These are phyloP conservation scores for Prunella strophiata DNA, from an alignment of 2,797 vertebrate genomes.

Conservation along the genomic window DNA sequence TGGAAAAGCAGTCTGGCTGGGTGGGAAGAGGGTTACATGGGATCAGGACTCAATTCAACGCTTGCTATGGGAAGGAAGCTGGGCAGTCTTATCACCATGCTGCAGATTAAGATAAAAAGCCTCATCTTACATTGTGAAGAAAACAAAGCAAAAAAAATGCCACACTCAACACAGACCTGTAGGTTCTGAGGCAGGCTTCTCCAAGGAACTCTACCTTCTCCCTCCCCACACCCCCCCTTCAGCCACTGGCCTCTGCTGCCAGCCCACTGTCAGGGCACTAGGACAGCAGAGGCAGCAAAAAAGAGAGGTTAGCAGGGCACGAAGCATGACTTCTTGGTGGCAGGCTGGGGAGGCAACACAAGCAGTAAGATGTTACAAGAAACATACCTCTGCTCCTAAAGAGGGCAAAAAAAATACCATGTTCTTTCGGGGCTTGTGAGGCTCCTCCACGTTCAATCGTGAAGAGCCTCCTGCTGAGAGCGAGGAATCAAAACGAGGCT, in stretches of 20 bases:
- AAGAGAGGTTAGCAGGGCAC: accelerated
- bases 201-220: background rate
- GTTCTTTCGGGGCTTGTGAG: accelerated
- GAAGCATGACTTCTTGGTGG: accelerated
- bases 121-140: background rate
- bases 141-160: background rate
- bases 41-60: background rate
- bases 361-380: accelerated
- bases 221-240: background rate
- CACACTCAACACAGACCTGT: background rate
- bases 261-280: background rate
- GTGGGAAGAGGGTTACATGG: background rate
- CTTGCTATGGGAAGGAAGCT: background rate
- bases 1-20: background rate
- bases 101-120: background rate
- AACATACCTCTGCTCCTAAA: background rate
- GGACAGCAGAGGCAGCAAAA: background rate
- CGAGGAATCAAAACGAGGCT: accelerated
- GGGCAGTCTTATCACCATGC: background rate
- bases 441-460: accelerated
- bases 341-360: background rate
- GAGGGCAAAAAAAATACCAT: accelerated
- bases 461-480: background rate
- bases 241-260: background rate
- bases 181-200: background rate